These are phyloP conservation scores for Eulemur rufifrons DNA, from an alignment of 2,113 vertebrate genomes.

Conservation along the genomic window DNA sequence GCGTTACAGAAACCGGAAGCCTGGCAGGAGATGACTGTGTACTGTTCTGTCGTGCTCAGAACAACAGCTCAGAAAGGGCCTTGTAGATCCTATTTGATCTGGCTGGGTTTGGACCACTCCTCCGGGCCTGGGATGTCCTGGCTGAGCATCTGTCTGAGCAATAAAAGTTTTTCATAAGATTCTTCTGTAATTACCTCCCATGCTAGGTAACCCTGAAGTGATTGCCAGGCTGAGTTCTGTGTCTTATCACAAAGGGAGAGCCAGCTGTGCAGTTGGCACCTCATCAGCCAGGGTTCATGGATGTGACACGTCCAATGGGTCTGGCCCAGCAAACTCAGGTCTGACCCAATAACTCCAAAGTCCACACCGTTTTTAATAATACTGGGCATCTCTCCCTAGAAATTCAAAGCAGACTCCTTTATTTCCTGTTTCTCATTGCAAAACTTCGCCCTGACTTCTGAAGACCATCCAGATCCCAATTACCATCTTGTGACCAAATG, in stretches of 20 bases:
- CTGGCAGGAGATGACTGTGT: background rate
- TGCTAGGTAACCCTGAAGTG: background rate
- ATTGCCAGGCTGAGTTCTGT: background rate
- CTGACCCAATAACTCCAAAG: background rate
- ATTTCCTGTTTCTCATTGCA: background rate
- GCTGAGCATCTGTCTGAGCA: background rate
- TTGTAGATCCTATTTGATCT: background rate
- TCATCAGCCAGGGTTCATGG: background rate
- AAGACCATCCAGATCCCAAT: background rate
- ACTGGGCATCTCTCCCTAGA: background rate
- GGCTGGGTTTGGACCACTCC: background rate
- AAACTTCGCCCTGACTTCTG: background rate
- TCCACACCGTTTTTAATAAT: background rate
- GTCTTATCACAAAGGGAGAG: background rate
- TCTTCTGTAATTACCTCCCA: background rate
- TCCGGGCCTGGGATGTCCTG: background rate
- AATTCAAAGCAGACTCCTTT: background rate
- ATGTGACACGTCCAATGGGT: rapidly evolving
- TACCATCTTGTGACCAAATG: background rate
- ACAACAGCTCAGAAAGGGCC: background rate
- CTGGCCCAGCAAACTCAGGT: background rate
- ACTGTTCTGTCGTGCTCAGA: background rate
- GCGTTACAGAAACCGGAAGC: background rate
- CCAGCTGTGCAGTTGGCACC: background rate
- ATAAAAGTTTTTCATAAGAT: background rate